Percentiles rank a stretch among this genome's conserved stretches.
phyloP scores from a whole-genome alignment of 2,113 vertebrate species.

The Taxidea taxus region DNA sequence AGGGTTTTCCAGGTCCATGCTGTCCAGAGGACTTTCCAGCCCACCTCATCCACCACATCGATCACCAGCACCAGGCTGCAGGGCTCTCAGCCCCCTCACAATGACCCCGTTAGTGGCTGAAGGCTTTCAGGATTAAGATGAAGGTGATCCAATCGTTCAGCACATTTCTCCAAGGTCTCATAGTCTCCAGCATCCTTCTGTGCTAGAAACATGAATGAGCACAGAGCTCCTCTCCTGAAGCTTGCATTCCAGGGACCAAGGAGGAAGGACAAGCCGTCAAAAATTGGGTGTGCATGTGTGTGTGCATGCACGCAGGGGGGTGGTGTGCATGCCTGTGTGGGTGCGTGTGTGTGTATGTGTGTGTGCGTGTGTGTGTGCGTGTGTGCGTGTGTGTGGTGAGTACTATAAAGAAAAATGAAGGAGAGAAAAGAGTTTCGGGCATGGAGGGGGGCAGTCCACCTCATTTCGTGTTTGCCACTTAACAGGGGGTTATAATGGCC shows the following conservation, averaged over 20 bases:
- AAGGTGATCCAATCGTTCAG: not conserved
- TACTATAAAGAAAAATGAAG: not conserved
- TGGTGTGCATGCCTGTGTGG: not conserved
- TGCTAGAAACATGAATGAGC: not conserved
- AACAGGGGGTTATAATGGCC: not conserved
- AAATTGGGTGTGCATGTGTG: not conserved
- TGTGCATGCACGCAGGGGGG: not conserved
- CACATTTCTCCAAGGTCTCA: not conserved
- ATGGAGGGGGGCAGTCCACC: not conserved
- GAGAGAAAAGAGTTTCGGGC: not conserved
- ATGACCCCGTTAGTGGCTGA: no score
- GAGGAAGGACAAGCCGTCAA: not conserved
- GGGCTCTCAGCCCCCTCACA: not conserved
- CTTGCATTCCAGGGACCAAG: not conserved
- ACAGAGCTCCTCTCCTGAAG: not conserved
- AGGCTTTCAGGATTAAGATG: not conserved
- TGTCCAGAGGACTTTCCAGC: not conserved
- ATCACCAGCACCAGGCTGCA: not conserved
- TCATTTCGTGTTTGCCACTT: not conserved
- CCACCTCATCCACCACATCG: not conserved
- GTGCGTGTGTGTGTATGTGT: fast-evolving
- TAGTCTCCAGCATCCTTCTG: no score
- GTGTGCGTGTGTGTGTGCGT: not conserved
- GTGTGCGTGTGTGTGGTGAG: not conserved
- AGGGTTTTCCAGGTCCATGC: not conserved